These are phyloP conservation scores for Suncus etruscus DNA, from an alignment of 2,113 vertebrate genomes.

Conservation along the genomic window DNA sequence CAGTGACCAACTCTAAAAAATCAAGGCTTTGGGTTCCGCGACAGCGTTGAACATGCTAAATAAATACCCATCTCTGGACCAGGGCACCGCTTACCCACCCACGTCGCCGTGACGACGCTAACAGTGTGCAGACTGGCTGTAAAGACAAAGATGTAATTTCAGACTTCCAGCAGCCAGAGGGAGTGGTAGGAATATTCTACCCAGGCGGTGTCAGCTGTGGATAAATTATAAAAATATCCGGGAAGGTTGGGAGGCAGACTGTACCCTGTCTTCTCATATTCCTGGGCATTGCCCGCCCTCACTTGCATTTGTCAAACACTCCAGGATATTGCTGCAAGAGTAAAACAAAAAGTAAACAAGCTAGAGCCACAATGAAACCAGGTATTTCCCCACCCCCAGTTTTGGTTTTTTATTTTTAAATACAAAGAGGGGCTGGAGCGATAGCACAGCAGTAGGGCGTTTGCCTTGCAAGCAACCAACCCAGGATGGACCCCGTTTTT, in stretches of 20 bases:
- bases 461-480: no score
- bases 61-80: conserved; percentile 88
- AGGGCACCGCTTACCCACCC: conserved; percentile 90
- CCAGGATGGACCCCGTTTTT: no score
- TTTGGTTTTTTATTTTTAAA: no score
- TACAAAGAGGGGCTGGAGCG: no score
- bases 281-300: conserved; percentile 52
- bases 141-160: conserved; percentile 98
- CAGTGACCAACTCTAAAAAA: conserved; percentile 84
- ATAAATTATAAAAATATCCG: conserved; percentile 93
- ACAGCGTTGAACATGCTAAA: conserved; percentile 78
- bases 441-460: no score
- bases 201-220: conserved; percentile 87
- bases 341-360: conserved; percentile 73
- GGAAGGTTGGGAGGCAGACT: conserved; percentile 86
- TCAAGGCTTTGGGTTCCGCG: conserved; percentile 86
- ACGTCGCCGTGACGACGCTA: conserved; percentile 94
- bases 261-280: conserved; percentile 69
- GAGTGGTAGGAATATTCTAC: conserved; percentile 91
- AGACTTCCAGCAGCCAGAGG: conserved; percentile 97
- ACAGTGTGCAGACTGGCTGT: conserved; percentile 91
- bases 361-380: conserved; percentile 59
- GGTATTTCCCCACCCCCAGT: background rate
- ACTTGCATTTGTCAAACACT: conserved; percentile 27
- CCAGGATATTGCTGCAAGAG: background rate